Evolutionary conservation across 2,888 invertebrate species (phyloP), one percentile per base, ranked within the genome.

Genomic region (Melinaea menophilus): DNA sequence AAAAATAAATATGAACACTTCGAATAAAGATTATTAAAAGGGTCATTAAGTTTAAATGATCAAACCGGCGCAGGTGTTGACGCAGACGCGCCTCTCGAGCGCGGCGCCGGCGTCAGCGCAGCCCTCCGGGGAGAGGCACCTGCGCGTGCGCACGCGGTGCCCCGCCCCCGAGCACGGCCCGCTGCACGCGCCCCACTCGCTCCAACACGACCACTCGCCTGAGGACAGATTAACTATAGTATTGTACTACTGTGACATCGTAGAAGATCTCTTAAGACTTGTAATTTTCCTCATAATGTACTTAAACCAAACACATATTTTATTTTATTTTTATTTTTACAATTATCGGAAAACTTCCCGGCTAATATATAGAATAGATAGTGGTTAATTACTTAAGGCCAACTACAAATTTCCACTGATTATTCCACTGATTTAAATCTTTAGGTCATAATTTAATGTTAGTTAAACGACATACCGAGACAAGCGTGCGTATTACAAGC

Each of bases 191-290:
- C 95, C 93, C 95, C 96, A 97, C 57, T 96, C 96, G 0, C 94
- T 93, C 97, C 97, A 97, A 73, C 96, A 96, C 2, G 95, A 93
- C 96, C 96, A 96, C 75, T 94, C 93, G 46, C 94, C 94, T 93
- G 75, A 13, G 31, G 0, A 5, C 2, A 11, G 9, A n/a, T 31
- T n/a, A 2, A 7, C 0, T 51, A 51, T 51, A 31, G 5, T 31
- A 31, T 41, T 9, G 9, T 9, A 7, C 11, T 41, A 41, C 41
- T 41, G 3, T 41, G 5, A 41, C 2, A 41, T 9, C 3, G 7
- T 2, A 37, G 5, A 37, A 37, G 4, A 2, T 2, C 37, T 37
- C 1, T 7, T 37, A 37, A 37, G 1, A 37, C 7, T 2, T 7
- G 3, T 7, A 2, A 7, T 37, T 37, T 37, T 37, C 2, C 37